Percentiles rank a stretch among this genome's conserved stretches.
These are phyloP conservation scores for Caenorhabditis inopinata DNA, from an alignment of 1,140 invertebrate species.

Conservation along the genomic window DNA sequence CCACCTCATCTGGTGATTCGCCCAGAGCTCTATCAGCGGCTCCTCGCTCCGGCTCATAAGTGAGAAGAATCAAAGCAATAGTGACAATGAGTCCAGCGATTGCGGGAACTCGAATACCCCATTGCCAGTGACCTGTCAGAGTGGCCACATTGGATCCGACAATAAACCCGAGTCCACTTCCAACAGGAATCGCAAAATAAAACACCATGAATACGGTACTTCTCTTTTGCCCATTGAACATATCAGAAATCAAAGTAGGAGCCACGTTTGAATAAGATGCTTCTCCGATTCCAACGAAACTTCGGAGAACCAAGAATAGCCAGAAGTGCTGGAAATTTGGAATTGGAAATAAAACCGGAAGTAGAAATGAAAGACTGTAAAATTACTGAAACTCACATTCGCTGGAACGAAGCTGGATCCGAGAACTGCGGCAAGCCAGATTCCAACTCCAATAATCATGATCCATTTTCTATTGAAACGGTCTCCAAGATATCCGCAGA, in stretches of 20 bases:
- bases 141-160: conserved; percentile 81
- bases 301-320: conserved; percentile 82
- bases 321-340: conserved; percentile 72
- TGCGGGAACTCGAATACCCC: conserved; percentile 74
- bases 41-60: conserved; percentile 40
- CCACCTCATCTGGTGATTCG: neutral
- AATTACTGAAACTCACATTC: conserved; percentile 73
- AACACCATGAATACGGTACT: conserved; percentile 95
- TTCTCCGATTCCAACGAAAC: conserved; percentile 93
- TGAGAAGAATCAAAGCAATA: conserved; percentile 12
- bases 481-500: conserved; percentile 48
- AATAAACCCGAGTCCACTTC: conserved; percentile 89
- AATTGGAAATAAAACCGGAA: neutral
- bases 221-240: conserved; percentile 74
- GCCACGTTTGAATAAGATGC: conserved; percentile 95
- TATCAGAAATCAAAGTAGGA: conserved; percentile 95
- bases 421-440: conserved; percentile 89
- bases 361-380: neutral
- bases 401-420: conserved; percentile 80
- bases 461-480: conserved; percentile 80
- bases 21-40: conserved; percentile 8
- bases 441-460: conserved; percentile 84
- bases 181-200: conserved; percentile 97
- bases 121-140: conserved; percentile 79
- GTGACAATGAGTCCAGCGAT: conserved; percentile 30